A percentile compares a stretch with the other conserved stretches of the same genome.
phyloP scores from a whole-genome alignment of 2,113 vertebrate genomes.

The Campylomormyrus tamandua region DNA sequence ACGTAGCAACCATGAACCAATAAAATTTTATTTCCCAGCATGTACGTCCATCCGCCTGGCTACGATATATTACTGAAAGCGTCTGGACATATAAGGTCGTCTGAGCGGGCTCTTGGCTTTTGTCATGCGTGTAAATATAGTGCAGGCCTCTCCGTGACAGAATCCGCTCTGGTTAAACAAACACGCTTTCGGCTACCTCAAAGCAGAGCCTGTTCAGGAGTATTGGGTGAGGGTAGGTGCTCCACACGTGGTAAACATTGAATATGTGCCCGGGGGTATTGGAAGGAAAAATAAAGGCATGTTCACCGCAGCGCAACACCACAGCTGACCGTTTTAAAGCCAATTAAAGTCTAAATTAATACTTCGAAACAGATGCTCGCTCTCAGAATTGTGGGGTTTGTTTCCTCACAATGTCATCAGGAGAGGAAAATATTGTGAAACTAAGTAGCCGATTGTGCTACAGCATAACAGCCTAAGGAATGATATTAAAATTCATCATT shows the following conservation, averaged over 20 bases:
- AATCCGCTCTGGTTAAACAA: slow-evolving; percentile 11
- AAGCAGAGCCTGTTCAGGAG: not conserved
- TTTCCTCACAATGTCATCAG: not conserved
- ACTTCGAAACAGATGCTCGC: not conserved
- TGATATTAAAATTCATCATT: not conserved
- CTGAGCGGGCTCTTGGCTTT: not conserved
- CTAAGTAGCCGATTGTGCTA: not conserved
- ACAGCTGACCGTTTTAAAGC: not conserved
- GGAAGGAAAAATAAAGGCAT: not conserved
- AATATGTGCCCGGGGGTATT: not conserved
- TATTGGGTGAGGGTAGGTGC: not conserved
- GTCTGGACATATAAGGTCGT: slow-evolving; percentile 8
- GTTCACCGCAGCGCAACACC: not conserved
- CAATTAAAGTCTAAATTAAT: slow-evolving; percentile 5
- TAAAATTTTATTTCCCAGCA: not conserved
- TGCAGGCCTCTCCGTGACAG: slow-evolving; percentile 1
- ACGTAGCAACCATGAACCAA: not conserved
- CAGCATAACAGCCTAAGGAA: not conserved
- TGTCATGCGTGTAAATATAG: not conserved
- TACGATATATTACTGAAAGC: not conserved
- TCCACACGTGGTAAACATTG: not conserved
- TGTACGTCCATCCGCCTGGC: not conserved
- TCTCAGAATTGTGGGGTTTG: not conserved
- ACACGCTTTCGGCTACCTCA: slow-evolving; percentile 1
- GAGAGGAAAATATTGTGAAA: not conserved